phyloP scores from a whole-genome alignment of 2,113 vertebrate species.

The Scalopus aquaticus region DNA sequence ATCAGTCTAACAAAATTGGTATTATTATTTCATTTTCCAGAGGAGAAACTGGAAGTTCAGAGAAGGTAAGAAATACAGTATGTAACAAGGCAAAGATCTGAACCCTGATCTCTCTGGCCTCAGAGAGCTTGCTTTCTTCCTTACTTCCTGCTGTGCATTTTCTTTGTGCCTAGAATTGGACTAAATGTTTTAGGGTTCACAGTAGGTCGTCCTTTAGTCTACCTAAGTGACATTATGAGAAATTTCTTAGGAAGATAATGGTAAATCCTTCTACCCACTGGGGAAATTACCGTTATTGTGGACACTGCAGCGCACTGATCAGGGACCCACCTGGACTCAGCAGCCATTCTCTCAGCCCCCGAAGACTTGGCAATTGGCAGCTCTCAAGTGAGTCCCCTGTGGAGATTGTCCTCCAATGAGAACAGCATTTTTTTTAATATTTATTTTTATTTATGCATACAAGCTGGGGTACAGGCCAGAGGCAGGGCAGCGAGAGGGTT shows the following conservation, averaged over 20 bases:
- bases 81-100: neutral
- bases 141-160: neutral
- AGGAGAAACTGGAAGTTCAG: neutral
- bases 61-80: neutral
- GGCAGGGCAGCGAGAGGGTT: too few relatives aligned
- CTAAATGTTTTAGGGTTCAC: neutral
- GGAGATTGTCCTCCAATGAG: neutral
- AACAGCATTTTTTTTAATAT: too few relatives aligned
- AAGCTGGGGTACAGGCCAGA: too few relatives aligned
- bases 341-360: neutral
- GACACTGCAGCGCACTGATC: neutral
- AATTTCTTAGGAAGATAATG: neutral
- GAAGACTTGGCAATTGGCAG: neutral
- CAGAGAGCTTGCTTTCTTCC: neutral
- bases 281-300: neutral
- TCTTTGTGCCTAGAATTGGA: neutral
- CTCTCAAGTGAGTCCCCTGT: fast-evolving
- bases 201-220: neutral
- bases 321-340: too few relatives aligned
- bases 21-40: neutral
- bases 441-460: too few relatives aligned
- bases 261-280: neutral
- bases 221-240: neutral
- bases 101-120: neutral
- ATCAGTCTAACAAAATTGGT: neutral